phyloP scores from a whole-genome alignment of 2,888 invertebrate genomes.

The Phaonia tiefii region DNA sequence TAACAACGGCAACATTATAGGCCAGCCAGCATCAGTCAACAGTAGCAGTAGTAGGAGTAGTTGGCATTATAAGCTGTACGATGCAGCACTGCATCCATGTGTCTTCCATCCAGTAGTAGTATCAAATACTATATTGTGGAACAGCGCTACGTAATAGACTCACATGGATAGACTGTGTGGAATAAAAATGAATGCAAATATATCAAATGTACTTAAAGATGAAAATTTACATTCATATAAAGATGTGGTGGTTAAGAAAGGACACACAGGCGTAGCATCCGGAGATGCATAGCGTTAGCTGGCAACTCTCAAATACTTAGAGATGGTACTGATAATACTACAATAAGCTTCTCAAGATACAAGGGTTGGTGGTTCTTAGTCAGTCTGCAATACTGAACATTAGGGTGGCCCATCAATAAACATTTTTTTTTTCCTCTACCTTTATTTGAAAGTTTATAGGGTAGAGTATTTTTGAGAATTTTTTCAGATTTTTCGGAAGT shows the following conservation, averaged over 20 bases:
- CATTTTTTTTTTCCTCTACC: too few relatives aligned
- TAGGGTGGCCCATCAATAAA: too few relatives aligned
- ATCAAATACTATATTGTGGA: not conserved
- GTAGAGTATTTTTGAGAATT: too few relatives aligned
- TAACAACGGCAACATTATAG: not conserved
- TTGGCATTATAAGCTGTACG: conserved; percentile 20
- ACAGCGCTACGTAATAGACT: conserved; percentile 22
- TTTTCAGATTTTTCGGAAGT: too few relatives aligned
- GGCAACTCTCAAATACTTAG: too few relatives aligned
- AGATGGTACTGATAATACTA: too few relatives aligned
- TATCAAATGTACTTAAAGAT: conserved; percentile 44
- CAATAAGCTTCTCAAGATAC: too few relatives aligned
- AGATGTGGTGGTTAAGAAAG: not conserved
- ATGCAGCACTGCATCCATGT: not conserved
- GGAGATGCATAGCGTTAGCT: too few relatives aligned
- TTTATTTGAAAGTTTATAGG: too few relatives aligned
- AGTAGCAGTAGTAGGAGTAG: conserved; percentile 13
- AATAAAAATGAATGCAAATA: conserved; percentile 28
- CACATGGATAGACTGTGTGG: not conserved
- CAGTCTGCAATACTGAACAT: too few relatives aligned
- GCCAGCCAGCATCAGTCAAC: not conserved
- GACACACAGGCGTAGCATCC: too few relatives aligned
- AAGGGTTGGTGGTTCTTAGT: too few relatives aligned
- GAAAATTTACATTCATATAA: conserved; percentile 17
- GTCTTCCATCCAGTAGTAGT: not conserved